These are phyloP conservation scores for Carcinoscorpius rotundicauda DNA, from an alignment of 1,140 invertebrate species.

Conservation along the genomic window DNA sequence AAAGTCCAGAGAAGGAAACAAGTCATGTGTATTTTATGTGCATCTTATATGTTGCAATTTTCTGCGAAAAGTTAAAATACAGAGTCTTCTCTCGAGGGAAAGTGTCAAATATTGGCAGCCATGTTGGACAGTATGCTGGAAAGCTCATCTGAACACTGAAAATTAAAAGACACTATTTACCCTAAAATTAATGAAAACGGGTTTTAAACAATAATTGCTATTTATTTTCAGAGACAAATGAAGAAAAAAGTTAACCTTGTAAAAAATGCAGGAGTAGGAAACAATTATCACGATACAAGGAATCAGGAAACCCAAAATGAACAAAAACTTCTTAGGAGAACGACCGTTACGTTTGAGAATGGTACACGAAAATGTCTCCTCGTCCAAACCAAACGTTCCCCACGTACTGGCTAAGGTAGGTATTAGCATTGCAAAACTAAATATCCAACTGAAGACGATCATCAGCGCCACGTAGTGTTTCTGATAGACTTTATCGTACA, in stretches of 20 bases:
- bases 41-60: too few relatives aligned
- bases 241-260: conserved; percentile 1
- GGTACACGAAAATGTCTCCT: conserved; percentile 21
- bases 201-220: too few relatives aligned
- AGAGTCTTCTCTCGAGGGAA: too few relatives aligned
- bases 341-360: conserved; percentile 45
- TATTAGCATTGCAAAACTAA: conserved; percentile 49
- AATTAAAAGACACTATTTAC: too few relatives aligned
- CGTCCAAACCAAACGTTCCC: conserved; percentile 63
- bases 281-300: conserved; percentile 68
- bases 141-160: too few relatives aligned
- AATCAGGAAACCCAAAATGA: conserved; percentile 63
- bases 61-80: too few relatives aligned
- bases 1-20: too few relatives aligned
- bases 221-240: too few relatives aligned
- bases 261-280: conserved; percentile 43
- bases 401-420: conserved; percentile 63
- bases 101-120: too few relatives aligned
- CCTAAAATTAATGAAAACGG: too few relatives aligned
- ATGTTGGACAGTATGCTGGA: too few relatives aligned
- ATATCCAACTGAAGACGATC: conserved; percentile 53
- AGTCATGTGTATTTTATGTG: too few relatives aligned
- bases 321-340: conserved; percentile 75
- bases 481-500: conserved; percentile 19
- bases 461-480: conserved; percentile 14